Evolutionary conservation across 2,888 invertebrate genomes (phyloP), one percentile per base, ranked within the genome.

Genomic region (Cheilosia soror): DNA sequence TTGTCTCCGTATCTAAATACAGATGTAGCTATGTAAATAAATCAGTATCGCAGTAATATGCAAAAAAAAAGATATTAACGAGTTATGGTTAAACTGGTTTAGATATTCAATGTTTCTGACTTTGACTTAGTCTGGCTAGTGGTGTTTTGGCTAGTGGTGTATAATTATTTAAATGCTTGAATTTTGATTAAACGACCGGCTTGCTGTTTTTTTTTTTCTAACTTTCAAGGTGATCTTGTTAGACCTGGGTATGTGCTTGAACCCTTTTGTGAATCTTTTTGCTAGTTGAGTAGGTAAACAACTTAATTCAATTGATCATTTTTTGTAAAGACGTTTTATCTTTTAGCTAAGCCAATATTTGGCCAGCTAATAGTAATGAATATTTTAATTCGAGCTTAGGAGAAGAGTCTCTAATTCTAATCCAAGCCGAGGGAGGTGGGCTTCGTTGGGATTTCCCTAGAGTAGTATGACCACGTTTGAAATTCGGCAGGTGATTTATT

Each of bases 11-110:
- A 33, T 33, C 2, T 63, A 29, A 13, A 65, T 37, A 31, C n/a
- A 31, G 20, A 7, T 44, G 7, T 44, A 15, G 27, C 20, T 47
- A 42, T 9, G 37, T 37, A 11, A 37, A 37, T 37, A 37, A 37
- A 37, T 37, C 37, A 37, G 37, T 37, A 7, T 44, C 15, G n/a
- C 2, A n/a, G 42, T 42, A 27, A 40, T 40, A 15, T 40, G 25
- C 13, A 27, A 51, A 37, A 65, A 37, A 65, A 27, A 44, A 37
- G n/a, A 7, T 33, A 20, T 25, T 15, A 53, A 40, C 66, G 15
- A 31, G 68, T 69, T 44, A 31, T 72, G 42, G 27, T 2, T 15
- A 37, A 71, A 71, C 72, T 72, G 62, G 72, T 72, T 72, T n/a
- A 27, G 47, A 27, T 20, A 9, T 20, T 47, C 7, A 29, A 47